Base-by-base conservation (phyloP, 37 sponge, comb jelly and placozoan genomes). In the Ephydatia muelleri region DNA sequence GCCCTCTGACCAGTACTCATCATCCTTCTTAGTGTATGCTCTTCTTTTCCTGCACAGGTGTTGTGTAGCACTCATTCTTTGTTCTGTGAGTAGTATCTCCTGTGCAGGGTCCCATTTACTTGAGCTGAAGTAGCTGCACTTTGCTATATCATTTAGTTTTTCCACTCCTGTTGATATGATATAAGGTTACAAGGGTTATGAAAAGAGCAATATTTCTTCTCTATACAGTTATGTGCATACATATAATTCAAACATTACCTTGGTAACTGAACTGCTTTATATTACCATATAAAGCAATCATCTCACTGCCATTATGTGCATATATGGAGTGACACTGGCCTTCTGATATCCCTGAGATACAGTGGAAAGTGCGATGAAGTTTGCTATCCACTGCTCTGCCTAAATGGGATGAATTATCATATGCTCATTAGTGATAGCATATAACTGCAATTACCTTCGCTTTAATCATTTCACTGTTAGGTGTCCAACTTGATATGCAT, bases 251-350 rank as follows among this genome's bases (percentile, higher is more conserved):
- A 16, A 57, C n/a, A n/a, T n/a, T 72, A 72, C 73, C 73, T 34
- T 72, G 73, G 31, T 26, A 32, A 14, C 33, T 72, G 73, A 72
- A 32, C 21, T 34, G 31, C 28, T 72, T 72, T 32, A 72, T 72
- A 35, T 34, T 34, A 22, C 73, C 33, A 72, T 72, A 14, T 22
- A 35, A 34, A 4, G 13, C 16, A 12, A 72, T 72, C 73, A 34
- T 72, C 11, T 35, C 13, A 16, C 14, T 32, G 73, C 73, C 73
- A 72, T 72, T 13, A 72, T 72, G 16, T 72, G 73, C 73, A 72
- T 72, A 14, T 72, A 72, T 72, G 73, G 73, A 13, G 73, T 72
- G 16, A 72, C 73, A 23, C 27, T 72, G 14, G 21, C 73, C 73
- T 22, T 72, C 16, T 72, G 31, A 34, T 35, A 72, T 5, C 73